Evolutionary conservation across 2,113 vertebrate species (phyloP).

Genomic region (Onychorhynchus coronatus): DNA sequence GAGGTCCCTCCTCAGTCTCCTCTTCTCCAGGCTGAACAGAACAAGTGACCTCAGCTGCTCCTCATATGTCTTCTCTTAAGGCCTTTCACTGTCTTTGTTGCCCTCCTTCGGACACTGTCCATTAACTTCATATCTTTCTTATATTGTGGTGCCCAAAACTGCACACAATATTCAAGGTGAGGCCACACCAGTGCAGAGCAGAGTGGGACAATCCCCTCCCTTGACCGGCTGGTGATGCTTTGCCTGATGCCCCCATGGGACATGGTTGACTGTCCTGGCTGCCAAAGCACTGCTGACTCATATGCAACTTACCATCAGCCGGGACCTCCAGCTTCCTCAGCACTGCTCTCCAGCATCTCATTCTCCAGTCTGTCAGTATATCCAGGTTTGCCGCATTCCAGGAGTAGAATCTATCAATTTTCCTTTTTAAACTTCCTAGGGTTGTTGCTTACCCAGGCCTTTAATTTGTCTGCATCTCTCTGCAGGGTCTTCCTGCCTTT

Average conservation of each 20-base stretch:
- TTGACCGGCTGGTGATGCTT: fast-evolving
- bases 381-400: background rate
- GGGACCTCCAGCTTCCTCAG: fast-evolving
- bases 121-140: background rate
- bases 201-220: background rate
- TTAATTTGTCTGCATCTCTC: background rate
- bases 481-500: background rate
- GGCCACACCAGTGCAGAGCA: background rate
- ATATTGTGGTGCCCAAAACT: fast-evolving
- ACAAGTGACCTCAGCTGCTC: fast-evolving
- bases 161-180: background rate
- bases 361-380: background rate
- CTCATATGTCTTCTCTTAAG: fast-evolving
- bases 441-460: background rate
- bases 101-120: background rate
- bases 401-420: background rate
- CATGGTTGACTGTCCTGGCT: background rate
- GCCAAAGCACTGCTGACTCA: background rate
- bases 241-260: background rate
- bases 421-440: background rate
- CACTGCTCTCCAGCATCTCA: background rate
- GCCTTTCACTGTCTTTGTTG: background rate
- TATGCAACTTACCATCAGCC: fast-evolving
- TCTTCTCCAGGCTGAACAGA: background rate
- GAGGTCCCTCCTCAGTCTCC: background rate